A percentile compares a stretch with the other conserved stretches of the same genome.
Conservation (phyloP, 2,113 vertebrate species). For the Cacatua alba region DNA sequence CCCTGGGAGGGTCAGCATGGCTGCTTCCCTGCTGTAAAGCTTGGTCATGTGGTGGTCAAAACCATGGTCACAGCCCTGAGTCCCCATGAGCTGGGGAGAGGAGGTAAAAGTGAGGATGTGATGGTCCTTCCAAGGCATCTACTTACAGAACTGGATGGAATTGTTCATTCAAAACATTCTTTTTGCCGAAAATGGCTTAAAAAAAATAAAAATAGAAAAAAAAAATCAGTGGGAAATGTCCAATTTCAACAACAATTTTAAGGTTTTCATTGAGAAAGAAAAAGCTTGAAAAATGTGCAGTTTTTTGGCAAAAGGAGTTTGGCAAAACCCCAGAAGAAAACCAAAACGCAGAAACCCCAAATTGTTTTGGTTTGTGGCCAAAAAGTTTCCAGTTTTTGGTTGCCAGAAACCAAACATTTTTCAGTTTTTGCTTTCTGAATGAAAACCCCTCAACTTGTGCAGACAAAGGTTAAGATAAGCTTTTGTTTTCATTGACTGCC, state of each 20-base stretch:
- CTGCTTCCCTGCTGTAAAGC: background rate
- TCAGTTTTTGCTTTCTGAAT: slow-evolving; percentile 20
- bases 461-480: background rate
- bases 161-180: background rate
- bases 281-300: slow-evolving; percentile 53
- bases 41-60: background rate
- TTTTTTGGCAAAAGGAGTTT: slow-evolving; percentile 48
- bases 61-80: background rate
- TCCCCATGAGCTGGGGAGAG: background rate
- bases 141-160: background rate
- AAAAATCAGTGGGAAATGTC: slow-evolving; percentile 29
- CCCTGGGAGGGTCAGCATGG: rapidly evolving
- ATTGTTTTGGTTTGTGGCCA: slow-evolving; percentile 49
- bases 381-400: slow-evolving; percentile 47
- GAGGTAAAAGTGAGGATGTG: background rate
- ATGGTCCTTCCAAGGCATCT: background rate
- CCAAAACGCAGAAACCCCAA: slow-evolving; percentile 59
- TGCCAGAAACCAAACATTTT: slow-evolving; percentile 56
- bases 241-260: slow-evolving; percentile 60
- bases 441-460: background rate
- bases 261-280: slow-evolving; percentile 60
- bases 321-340: slow-evolving; percentile 27
- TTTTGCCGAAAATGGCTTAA: background rate
- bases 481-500: background rate
- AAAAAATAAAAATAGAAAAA: background rate